Base-by-base conservation (phyloP, 2,888 invertebrate genomes). In the Netelia fuscicornis region DNA sequence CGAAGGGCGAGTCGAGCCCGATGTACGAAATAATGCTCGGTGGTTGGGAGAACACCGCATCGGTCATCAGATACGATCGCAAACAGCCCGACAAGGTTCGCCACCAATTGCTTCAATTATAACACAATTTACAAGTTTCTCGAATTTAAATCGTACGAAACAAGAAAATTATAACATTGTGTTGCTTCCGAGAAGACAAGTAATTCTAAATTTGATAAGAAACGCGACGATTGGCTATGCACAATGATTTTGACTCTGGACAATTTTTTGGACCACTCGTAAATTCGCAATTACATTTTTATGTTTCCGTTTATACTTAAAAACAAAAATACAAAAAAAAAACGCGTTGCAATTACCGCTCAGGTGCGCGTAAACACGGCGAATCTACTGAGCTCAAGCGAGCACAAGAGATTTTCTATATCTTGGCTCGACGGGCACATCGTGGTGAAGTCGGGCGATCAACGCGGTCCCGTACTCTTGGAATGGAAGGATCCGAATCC, bases 1-100 rank as follows among this genome's bases (percentile, higher is more conserved):
- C 94, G 20, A 95, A 95, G 70, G 94, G 93, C 58, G 96, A 96
- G 90, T 94, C 95, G 81, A 95, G 95, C 88, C 95, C 95, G 37
- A 96, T 96, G 94, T 96, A 96, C 91, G 96, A 96, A 94, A 94
- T 96, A 87, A 95, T 96, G 89, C 94, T 96, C 88, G 96, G 96
- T 74, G 96, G 96, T 84, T 96, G 96, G 96, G 95, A 95, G 85
- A 96, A 96, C 92, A 94, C 94, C 67, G 95, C 95, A 88, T 96
- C 96, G 56, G 96, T 95, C 86, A 96, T 96, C 92, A 95, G 96
- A 92, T 94, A 95, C 92, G 95, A 95, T 94, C 95, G 95, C 88
- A 94, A 95, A 92, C 95, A 95, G 90, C 96, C 96, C 48, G 96
- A 96, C 88, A 95, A 96, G 95, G 96, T 96, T 94, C 87, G 88